Percentiles rank a stretch among this genome's conserved stretches.
Evolutionary conservation across 2,888 invertebrate species (phyloP).

Genomic region (Thalpophila matura): DNA sequence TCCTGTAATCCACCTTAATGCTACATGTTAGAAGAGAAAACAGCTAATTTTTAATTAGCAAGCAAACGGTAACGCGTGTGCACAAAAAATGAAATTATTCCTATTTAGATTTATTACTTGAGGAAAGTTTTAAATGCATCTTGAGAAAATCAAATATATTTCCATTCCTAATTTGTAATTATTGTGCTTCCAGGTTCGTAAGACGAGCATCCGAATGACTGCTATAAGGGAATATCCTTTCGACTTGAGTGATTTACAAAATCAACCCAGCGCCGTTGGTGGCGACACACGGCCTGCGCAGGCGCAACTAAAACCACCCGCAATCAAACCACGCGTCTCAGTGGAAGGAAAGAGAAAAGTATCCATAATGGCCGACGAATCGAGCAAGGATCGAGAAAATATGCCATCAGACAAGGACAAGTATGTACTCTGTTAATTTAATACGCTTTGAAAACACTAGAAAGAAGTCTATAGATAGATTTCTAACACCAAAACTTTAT

Average conservation of each 20-base stretch:
- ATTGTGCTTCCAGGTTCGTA: constrained; percentile 81
- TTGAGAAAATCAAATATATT: not conserved
- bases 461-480: too few species aligned
- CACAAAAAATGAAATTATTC: not conserved
- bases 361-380: constrained; percentile 91
- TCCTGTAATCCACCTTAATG: not conserved
- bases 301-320: constrained; percentile 35
- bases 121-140: not conserved
- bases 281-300: constrained; percentile 62
- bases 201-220: constrained; percentile 89
- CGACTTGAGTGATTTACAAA: constrained; percentile 85
- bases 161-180: not conserved
- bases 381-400: constrained; percentile 92
- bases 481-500: too few species aligned
- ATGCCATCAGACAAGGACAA: constrained; percentile 90
- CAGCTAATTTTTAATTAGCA: not conserved
- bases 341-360: constrained; percentile 90
- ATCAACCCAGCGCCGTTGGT: constrained; percentile 67
- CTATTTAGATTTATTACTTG: not conserved
- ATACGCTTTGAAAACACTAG: not conserved
- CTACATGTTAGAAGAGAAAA: not conserved
- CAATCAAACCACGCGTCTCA: constrained; percentile 53
- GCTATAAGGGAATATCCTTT: constrained; percentile 89
- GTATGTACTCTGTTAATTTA: not conserved
- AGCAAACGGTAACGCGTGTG: not conserved